Base-by-base conservation (phyloP, 2,113 vertebrate genomes). In the Chloroceryle aenea region DNA sequence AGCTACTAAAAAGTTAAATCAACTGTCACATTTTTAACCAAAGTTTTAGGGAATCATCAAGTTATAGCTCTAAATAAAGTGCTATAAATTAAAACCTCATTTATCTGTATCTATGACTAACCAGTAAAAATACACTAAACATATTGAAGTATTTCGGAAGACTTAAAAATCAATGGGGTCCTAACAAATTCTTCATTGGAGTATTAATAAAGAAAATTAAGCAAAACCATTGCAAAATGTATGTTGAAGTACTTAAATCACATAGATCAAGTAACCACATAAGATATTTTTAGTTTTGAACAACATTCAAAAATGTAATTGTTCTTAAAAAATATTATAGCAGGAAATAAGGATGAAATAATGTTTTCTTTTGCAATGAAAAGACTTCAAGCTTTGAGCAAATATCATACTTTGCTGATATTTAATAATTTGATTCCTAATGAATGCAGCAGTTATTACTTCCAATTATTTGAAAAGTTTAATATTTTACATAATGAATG, bases 131-230 rank as follows among this genome's bases (percentile, higher is more conserved):
- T 56, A 63, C 13, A 72, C 45, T 77, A 94, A 73, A 30, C 6
- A 34, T 89, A 93, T 85, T 87, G 42, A 45, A 96, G 8, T 73
- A 34, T 40, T 77, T 86, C 87, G 68, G 87, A 80, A 95, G 63
- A 61, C 76, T 42, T 73, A 72, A 82, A 36, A 93, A 56, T 95
- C 74, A 83, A 30, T 83, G 89, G n/a, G 10, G 63, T 90, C 17
- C 50, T 88, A 93, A 96, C 82, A 92, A 93, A 72, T 83, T 89
- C 84, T 97, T 96, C 50, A 81, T 61, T 66, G 36, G 91, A 92
- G 72, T 97, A 90, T 84, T 96, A 95, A 94, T 89, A 72, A 92
- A 94, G 92, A 94, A 53, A 90, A 92, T 43, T 8, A 82, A 93
- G 76, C 22, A 96, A 91, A 97, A 53, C 4, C 16, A 56, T 79